A percentile compares a stretch with the other conserved stretches of the same genome.
Evolutionary conservation across 1,140 invertebrate genomes (phyloP).

Genomic region (Drosophila tani): DNA sequence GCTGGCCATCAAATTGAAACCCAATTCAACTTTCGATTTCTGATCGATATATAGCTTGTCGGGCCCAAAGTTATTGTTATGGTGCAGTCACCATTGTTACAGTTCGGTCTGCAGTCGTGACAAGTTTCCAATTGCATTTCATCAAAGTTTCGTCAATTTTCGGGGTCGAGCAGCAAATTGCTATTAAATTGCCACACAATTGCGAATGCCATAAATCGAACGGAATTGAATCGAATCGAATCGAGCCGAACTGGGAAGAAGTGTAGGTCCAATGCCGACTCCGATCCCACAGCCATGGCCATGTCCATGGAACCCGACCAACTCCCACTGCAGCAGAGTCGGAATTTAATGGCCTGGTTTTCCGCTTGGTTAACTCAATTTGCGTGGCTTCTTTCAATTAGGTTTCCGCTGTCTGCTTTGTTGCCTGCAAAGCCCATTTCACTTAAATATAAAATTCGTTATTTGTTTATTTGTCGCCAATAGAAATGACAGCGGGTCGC

Average conservation of each 20-base stretch:
- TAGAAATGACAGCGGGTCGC: constrained; percentile 52
- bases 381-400: constrained; percentile 82
- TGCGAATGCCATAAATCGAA: constrained; percentile 79
- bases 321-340: constrained; percentile 37
- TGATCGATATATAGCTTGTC: constrained; percentile 25
- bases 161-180: constrained; percentile 68
- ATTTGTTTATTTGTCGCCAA: constrained; percentile 81
- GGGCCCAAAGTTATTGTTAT: constrained; percentile 27
- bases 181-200: constrained; percentile 81
- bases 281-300: constrained; percentile 19
- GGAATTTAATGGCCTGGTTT: constrained; percentile 80
- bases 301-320: constrained; percentile 4
- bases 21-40: constrained; percentile 47
- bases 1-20: constrained; percentile 13
- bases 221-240: constrained; percentile 65
- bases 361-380: constrained; percentile 82
- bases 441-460: constrained; percentile 67
- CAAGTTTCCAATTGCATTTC: constrained; percentile 79
- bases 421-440: constrained; percentile 62
- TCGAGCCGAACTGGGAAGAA: constrained; percentile 21
- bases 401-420: constrained; percentile 65
- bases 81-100: constrained; percentile 70
- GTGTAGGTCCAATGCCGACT: constrained; percentile 28
- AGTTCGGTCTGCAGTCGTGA: constrained; percentile 46
- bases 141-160: constrained; percentile 72